phyloP scores from a whole-genome alignment of 1,140 invertebrate species.

The Myzus persicae region DNA sequence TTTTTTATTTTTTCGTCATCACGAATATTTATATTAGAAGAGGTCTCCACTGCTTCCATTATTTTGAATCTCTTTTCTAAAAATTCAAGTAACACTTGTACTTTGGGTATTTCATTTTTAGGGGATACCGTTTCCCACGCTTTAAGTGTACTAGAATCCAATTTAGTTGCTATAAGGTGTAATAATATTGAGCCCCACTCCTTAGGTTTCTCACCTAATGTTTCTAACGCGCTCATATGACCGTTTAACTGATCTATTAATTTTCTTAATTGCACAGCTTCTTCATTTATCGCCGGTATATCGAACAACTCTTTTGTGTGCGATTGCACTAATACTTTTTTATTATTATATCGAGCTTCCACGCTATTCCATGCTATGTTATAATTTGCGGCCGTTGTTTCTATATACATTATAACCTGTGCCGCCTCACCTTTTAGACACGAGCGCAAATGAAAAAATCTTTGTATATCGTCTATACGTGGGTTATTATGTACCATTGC shows the following conservation, averaged over 20 bases:
- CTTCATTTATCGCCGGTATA: neutral
- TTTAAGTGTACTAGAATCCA: neutral
- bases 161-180: neutral
- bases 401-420: too few relatives aligned
- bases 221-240: neutral
- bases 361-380: neutral
- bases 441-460: neutral
- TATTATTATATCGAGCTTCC: neutral
- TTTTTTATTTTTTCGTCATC: neutral
- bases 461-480: neutral
- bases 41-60: neutral
- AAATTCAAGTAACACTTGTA: neutral
- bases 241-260: neutral
- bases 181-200: neutral
- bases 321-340: neutral
- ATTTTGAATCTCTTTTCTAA: neutral
- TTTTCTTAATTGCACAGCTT: neutral
- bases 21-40: neutral
- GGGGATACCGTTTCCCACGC: slow-evolving; percentile 3
- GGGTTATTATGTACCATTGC: neutral
- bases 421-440: neutral
- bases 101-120: neutral
- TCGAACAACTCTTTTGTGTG: neutral
- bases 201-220: neutral
- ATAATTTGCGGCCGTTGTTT: slow-evolving; percentile 3